A percentile compares a stretch with the other conserved stretches of the same genome.
phyloP scores from a whole-genome alignment of 2,888 invertebrate genomes.

The Noctua janthe region DNA sequence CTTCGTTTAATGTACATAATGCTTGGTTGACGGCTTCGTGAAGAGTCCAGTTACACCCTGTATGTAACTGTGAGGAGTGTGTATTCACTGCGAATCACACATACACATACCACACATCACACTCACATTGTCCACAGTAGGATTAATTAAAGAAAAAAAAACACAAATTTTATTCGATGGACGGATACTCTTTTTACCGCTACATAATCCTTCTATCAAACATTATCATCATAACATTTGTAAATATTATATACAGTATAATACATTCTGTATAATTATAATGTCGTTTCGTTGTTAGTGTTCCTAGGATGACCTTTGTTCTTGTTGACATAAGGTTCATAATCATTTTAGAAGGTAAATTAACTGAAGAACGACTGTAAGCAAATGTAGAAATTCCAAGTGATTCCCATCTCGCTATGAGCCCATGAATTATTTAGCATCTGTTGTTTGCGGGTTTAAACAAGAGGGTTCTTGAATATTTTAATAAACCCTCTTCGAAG shows the following conservation, averaged over 20 bases:
- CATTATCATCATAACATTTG: neutral
- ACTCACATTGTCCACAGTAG: neutral
- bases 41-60: too few species aligned
- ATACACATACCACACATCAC: too few species aligned
- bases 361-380: neutral
- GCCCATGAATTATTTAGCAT: conserved; percentile 30
- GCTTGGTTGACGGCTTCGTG: too few species aligned
- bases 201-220: neutral
- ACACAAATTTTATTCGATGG: neutral
- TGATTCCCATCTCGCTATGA: neutral
- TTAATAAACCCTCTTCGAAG: conserved; percentile 15
- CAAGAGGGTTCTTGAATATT: conserved; percentile 19
- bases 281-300: neutral
- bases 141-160: neutral
- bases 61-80: too few species aligned
- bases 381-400: conserved; percentile 4
- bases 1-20: too few species aligned
- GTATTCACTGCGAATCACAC: too few species aligned
- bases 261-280: neutral
- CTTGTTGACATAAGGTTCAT: neutral
- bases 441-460: neutral
- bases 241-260: neutral
- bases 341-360: neutral
- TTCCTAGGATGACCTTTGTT: neutral
- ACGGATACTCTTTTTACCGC: neutral